Conservation (phyloP, 2,113 vertebrate genomes). For the Paracanthobrama guichenoti region DNA sequence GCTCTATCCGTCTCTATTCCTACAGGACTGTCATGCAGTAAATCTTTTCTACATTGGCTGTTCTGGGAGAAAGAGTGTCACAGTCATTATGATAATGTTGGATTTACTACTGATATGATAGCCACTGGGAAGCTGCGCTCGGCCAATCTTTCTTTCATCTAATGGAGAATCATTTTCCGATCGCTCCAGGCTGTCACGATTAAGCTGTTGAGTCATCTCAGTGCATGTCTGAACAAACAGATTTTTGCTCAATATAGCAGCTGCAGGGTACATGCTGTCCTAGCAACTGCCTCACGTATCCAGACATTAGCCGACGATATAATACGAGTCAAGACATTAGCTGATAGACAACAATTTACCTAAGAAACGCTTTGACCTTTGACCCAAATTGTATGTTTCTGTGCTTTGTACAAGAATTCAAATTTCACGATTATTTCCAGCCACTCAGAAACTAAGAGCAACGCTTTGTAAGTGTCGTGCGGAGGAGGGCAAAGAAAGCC, state of each 20-base stretch:
- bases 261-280: conserved; percentile 18
- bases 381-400: background rate
- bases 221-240: conserved; percentile 30
- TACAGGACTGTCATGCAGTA: background rate
- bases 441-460: background rate
- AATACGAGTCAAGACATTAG: background rate
- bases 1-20: conserved; percentile 10
- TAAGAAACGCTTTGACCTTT: background rate
- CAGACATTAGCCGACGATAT: background rate
- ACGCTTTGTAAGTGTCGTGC: background rate
- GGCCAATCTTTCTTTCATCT: conserved; percentile 25
- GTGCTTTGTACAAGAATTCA: background rate
- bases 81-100: conserved; percentile 9
- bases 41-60: background rate
- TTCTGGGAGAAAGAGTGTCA: background rate
- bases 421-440: background rate
- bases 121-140: background rate
- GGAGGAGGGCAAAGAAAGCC: conserved; percentile 1
- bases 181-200: conserved; percentile 23
- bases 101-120: conserved; percentile 23
- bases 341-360: background rate
- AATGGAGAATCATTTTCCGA: conserved; percentile 4
- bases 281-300: background rate
- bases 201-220: conserved; percentile 16
- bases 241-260: conserved; percentile 25